Base-by-base conservation (phyloP, 30 jellyfish, hydroid and myxozoan species). In the Cassiopea xamachana region DNA sequence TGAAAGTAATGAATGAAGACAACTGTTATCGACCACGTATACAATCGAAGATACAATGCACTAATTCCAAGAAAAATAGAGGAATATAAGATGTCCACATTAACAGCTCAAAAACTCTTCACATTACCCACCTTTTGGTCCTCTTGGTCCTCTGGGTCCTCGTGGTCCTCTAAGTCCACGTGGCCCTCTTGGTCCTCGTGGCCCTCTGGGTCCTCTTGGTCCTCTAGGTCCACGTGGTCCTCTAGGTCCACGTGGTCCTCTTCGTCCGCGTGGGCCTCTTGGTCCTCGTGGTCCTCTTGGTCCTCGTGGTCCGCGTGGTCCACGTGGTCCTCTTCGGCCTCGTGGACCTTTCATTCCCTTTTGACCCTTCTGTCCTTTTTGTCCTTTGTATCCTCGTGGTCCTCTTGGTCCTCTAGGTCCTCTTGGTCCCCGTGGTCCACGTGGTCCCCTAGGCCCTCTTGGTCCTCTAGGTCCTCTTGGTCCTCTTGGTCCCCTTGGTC, bases 401-500 rank as follows among this genome's bases (percentile, higher is more conserved):
- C 87, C 77, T 18, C 81, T 18, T 64, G 80, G 80, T 46, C 85
- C 85, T 44, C 75, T 78, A 2, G 50, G 74, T 48, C 87, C 91
- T 2, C 75, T 15, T 44, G 91, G 83, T 67, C 91, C 91, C 1
- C 83, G 9, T 7, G 70, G 81, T 62, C 91, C 91, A 9, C 83
- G 48, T 9, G 74, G 91, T 69, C 87, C 87, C 15, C 74, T 49
- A 2, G 55, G 74, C 1, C 87, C 87, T 17, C 75, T 48, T 48
- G 51, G 74, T 19, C 89, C 89, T 1, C 80, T 7, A 7, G 73
- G 83, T 69, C 91, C 91, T 39, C 83, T 82, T 82, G 83, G 91
- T 43, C 91, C 91, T 1, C 91, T 48, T 50, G 83, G 91, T 46
- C 91, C 91, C 16, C 83, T 82, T 64, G 69, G 69, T 27, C 89